These are phyloP conservation scores for Acleris cristana DNA, from an alignment of 2,888 invertebrate genomes.

Conservation along the genomic window DNA sequence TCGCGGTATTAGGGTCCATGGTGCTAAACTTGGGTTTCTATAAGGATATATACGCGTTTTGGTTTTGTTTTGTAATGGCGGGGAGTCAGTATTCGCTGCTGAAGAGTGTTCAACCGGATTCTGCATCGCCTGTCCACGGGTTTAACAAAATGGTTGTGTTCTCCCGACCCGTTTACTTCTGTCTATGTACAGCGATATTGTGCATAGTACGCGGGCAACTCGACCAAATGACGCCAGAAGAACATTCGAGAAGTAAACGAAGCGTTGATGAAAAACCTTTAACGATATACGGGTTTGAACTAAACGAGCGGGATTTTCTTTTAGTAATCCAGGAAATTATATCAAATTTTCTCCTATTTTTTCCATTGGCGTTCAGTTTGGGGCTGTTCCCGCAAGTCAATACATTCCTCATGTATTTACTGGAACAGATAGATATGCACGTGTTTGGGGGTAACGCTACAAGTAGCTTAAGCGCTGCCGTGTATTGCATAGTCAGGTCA, in stretches of 20 bases:
- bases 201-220: slow-evolving; percentile 73
- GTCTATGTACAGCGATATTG: slow-evolving; percentile 87
- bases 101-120: slow-evolving; percentile 99
- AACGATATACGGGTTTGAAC: slow-evolving; percentile 75
- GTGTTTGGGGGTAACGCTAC: slow-evolving; percentile 95
- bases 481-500: slow-evolving; percentile 92
- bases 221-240: slow-evolving; percentile 57
- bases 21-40: slow-evolving; percentile 94
- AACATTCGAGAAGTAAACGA: slow-evolving; percentile 58
- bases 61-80: slow-evolving; percentile 99
- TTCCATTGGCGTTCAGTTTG: slow-evolving; percentile 96
- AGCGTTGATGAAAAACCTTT: slow-evolving; percentile 64
- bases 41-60: slow-evolving; percentile 95
- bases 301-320: slow-evolving; percentile 85
- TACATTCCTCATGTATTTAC: slow-evolving; percentile 97
- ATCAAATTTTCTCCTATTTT: slow-evolving; percentile 91
- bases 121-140: slow-evolving; percentile 98
- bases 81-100: slow-evolving; percentile 98
- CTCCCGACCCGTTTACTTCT: slow-evolving; percentile 97
- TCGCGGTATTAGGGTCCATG: slow-evolving; percentile 93
- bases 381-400: slow-evolving; percentile 98
- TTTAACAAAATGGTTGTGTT: slow-evolving; percentile 97
- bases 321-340: slow-evolving; percentile 88
- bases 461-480: slow-evolving; percentile 91
- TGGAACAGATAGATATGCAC: slow-evolving; percentile 97